Percentiles rank a stretch among this genome's conserved stretches.
phyloP scores from a whole-genome alignment of 1,140 invertebrate genomes.

The Drosophila bocki region DNA sequence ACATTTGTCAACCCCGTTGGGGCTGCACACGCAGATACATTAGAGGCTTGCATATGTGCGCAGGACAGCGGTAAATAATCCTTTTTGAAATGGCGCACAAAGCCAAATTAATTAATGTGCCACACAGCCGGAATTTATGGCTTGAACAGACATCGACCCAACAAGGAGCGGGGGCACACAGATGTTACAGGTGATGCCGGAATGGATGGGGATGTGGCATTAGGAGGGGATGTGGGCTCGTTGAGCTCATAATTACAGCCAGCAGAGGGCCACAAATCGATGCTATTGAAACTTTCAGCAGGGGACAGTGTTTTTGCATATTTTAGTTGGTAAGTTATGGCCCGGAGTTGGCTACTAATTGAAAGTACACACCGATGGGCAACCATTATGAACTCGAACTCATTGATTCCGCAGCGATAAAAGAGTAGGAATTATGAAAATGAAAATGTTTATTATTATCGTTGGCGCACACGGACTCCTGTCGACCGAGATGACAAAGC shows the following conservation, averaged over 20 bases:
- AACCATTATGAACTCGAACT: constrained; percentile 57
- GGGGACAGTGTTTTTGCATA: constrained; percentile 64
- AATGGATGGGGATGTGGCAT: background rate
- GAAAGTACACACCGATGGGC: constrained; percentile 69
- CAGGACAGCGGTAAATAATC: constrained; percentile 71
- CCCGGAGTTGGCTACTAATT: constrained; percentile 78
- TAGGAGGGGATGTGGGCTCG: constrained; percentile 3
- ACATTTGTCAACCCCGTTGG: constrained; percentile 4
- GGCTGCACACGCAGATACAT: constrained; percentile 5
- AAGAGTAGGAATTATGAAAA: constrained; percentile 67
- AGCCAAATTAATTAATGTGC: constrained; percentile 82
- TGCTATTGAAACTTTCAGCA: constrained; percentile 61
- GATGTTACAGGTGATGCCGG: constrained; percentile 70
- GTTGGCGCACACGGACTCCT: constrained; percentile 61
- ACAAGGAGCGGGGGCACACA: constrained; percentile 33
- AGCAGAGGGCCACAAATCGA: constrained; percentile 55
- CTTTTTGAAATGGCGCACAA: constrained; percentile 77
- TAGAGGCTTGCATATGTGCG: constrained; percentile 25
- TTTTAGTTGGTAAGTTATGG: constrained; percentile 78
- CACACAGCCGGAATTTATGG: constrained; percentile 81
- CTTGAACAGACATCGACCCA: constrained; percentile 55
- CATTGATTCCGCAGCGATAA: constrained; percentile 71
- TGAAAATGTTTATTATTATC: constrained; percentile 82
- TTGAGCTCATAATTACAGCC: constrained; percentile 52
- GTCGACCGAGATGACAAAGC: constrained; percentile 75